Evolutionary conservation across 2,113 vertebrate species (phyloP), one percentile per base, ranked within the genome.

Genomic region (Diadophis punctatus): DNA sequence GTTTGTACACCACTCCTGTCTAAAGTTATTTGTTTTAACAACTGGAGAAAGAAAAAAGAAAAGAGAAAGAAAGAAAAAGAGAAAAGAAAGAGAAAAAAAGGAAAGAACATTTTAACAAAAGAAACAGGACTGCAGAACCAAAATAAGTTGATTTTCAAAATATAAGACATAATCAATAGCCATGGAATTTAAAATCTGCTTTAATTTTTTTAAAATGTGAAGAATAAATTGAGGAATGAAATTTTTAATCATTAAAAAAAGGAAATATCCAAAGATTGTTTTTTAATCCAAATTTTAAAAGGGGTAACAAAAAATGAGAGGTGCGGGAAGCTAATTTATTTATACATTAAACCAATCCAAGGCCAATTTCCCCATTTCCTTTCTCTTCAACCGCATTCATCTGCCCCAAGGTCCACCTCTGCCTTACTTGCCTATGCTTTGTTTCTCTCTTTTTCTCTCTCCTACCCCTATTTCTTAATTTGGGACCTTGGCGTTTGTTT

Each of bases 1-100:
- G 91, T 23, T 53, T 94, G 93, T 91, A 92, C 94, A 94, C 95
- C 90, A 92, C 93, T 88, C 95, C 49, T 91, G 22, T 87, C 92
- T 52, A 92, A 93, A 91, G 93, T 92, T 95, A 94, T 94, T 93
- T 87, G 94, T 91, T 95, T 92, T 90, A 96, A 95, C 95, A 94
- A 95, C 93, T 95, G 94, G 94, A 95, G 95, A 93, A 93, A 95
- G 89, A 92, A 86, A 16, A 30, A 30, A 34, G 8, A 3, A 18
- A 86, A 8, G 49, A 56, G 63, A 55, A 96, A 89, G 49, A 80
- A 91, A 92, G 1, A 56, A 84, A 86, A n/a, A n/a, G 49, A 8
- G 90, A 48, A 51, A 53, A 27, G 23, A 23, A 23, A 48, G 25
- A 25, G 52, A 84, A 95, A 90, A 11, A 51, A 86, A 92, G 92